Conservation (phyloP, 2,888 invertebrate species). For the Epistrophe grossulariae region DNA sequence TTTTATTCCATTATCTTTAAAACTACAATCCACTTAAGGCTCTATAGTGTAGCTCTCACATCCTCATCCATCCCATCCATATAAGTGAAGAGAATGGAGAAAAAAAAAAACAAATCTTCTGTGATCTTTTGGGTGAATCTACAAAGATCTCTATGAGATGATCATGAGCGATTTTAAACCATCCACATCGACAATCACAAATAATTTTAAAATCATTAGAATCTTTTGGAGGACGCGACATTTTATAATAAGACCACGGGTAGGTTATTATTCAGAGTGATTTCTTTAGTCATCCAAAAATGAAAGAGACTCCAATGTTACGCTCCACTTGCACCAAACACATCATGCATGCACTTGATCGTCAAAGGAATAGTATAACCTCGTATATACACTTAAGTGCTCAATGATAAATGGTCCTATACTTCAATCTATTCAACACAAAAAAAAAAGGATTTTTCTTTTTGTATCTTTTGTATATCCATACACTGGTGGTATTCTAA, state of each 20-base stretch:
- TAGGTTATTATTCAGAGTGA: constrained; percentile 34
- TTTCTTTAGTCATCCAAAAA: background rate
- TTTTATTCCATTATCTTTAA: constrained; percentile 37
- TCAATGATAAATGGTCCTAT: constrained; percentile 40
- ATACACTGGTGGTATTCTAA: background rate
- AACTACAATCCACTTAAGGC: constrained; percentile 22
- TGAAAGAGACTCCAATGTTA: constrained; percentile 17
- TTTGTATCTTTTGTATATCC: constrained; percentile 7
- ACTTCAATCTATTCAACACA: background rate
- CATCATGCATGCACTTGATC: background rate
- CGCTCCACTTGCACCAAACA: constrained; percentile 12
- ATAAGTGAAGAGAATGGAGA: background rate
- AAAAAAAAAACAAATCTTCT: background rate
- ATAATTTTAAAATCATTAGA: constrained; percentile 17
- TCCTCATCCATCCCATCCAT: constrained; percentile 1
- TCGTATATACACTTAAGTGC: constrained; percentile 20
- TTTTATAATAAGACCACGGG: background rate
- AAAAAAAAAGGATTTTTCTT: constrained; percentile 50
- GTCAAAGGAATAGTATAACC: constrained; percentile 23
- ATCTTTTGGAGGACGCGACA: constrained; percentile 16
- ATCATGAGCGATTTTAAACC: constrained; percentile 60
- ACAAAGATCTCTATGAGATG: constrained; percentile 27
- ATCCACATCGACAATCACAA: constrained; percentile 29
- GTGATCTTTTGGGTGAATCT: constrained; percentile 22
- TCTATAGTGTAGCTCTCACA: background rate